Conservation (phyloP, 1,140 invertebrate genomes). For the Anthonomus grandis region DNA sequence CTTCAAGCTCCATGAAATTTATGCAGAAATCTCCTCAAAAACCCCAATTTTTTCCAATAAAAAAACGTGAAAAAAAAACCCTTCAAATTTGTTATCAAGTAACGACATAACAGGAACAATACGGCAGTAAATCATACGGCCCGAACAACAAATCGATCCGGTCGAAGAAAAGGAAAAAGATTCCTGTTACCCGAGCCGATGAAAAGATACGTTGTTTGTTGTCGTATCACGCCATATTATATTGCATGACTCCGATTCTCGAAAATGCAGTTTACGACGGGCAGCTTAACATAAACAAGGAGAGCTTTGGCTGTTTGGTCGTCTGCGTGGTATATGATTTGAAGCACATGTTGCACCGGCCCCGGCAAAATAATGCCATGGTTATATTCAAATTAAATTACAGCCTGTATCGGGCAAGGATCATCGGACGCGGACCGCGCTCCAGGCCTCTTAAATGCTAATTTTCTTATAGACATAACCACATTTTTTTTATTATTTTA, state of each 20-base stretch:
- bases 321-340: conserved; percentile 42
- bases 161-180: too few species aligned
- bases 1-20: too few species aligned
- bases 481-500: too few species aligned
- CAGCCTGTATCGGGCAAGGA: conserved; percentile 21
- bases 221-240: conserved; percentile 38
- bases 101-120: too few species aligned
- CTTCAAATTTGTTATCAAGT: too few species aligned
- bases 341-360: conserved; percentile 41
- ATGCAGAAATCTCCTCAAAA: too few species aligned
- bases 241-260: conserved; percentile 37
- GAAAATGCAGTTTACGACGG: conserved; percentile 40
- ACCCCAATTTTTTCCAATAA: too few species aligned
- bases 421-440: conserved; percentile 3
- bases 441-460: conserved; percentile 18
- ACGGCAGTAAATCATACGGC: neutral
- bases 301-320: conserved; percentile 37
- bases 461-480: too few species aligned
- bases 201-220: conserved; percentile 25
- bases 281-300: conserved; percentile 40
- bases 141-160: conserved; percentile 16
- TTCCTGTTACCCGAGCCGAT: conserved; percentile 21
- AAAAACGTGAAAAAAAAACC: too few species aligned
- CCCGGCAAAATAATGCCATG: conserved; percentile 33
- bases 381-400: conserved; percentile 43